phyloP scores from a whole-genome alignment of 2,113 vertebrate species.

The Recurvirostra avosetta region DNA sequence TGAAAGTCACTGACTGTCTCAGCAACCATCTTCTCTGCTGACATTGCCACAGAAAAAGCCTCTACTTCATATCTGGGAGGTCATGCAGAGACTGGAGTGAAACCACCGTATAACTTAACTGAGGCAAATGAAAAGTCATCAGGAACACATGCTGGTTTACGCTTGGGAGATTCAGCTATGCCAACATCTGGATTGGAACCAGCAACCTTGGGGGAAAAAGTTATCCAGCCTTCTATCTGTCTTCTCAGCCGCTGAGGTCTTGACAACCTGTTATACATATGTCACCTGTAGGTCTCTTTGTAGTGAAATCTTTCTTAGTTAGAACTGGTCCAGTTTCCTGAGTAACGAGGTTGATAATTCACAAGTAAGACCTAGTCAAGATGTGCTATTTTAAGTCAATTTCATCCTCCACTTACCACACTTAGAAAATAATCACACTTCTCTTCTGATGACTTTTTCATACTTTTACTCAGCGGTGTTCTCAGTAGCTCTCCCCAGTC shows the following conservation, averaged over 20 bases:
- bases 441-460: background rate
- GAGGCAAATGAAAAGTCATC: background rate
- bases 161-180: background rate
- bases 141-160: background rate
- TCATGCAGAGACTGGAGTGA: background rate
- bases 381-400: background rate
- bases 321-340: background rate
- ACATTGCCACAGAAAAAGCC: background rate
- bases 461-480: background rate
- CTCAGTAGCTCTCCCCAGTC: background rate
- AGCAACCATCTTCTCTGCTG: background rate
- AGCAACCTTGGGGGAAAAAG: background rate
- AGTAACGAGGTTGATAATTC: background rate
- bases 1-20: background rate
- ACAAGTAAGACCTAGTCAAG: background rate
- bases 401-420: background rate
- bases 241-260: background rate
- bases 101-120: background rate
- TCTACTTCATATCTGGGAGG: background rate
- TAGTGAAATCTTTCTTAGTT: background rate
- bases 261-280: background rate
- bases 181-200: background rate
- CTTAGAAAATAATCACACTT: background rate
- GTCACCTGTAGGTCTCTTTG: background rate
- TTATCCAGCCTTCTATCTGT: background rate